A percentile compares a stretch with the other conserved stretches of the same genome.
Conservation (phyloP, 1,140 invertebrate genomes). For the Amphibalanus amphitrite region DNA sequence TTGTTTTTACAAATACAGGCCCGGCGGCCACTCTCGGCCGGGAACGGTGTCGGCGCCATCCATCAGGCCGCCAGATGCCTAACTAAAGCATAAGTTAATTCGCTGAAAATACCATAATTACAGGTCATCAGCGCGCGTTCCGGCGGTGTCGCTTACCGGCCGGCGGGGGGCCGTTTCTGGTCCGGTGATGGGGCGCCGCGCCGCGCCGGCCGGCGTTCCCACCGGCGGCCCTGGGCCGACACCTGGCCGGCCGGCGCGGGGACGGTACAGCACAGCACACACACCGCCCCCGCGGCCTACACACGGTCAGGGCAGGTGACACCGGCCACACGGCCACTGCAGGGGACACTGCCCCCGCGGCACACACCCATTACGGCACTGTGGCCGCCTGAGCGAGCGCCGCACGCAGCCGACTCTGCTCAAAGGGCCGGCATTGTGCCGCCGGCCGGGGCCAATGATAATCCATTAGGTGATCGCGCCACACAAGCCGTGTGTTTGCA, state of each 20-base stretch:
- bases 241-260: no score
- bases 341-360: no score
- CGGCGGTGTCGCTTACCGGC: not conserved
- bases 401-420: not conserved
- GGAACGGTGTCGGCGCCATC: not conserved
- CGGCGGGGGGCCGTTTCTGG: no score
- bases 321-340: not conserved
- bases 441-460: not conserved
- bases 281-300: no score
- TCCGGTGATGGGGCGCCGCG: no score
- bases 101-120: not conserved
- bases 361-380: not conserved
- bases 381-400: not conserved
- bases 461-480: not conserved
- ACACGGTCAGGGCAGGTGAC: not conserved
- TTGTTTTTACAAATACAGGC: not conserved
- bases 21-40: not conserved
- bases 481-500: not conserved
- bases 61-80: not conserved
- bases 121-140: not conserved
- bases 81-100: conserved; percentile 1
- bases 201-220: no score
- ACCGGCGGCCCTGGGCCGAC: no score
- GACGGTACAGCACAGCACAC: no score
- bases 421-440: not conserved